Base-by-base conservation (phyloP, 2,797 vertebrate species). In the Sebastes taczanowskii region DNA sequence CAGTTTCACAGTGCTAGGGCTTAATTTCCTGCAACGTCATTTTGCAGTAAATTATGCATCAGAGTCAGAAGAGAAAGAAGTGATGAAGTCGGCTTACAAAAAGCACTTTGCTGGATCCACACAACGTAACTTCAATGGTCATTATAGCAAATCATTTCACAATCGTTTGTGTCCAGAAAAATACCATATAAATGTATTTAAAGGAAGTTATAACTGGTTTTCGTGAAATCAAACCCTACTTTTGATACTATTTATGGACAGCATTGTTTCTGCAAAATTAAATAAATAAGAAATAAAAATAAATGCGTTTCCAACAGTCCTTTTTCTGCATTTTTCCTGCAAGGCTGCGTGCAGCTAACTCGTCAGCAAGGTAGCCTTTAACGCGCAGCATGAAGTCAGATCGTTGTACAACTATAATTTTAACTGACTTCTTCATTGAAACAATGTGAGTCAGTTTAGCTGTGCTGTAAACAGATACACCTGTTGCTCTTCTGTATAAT, bases 31-130 rank as follows among this genome's bases (percentile, higher is more conserved):
- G 72, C 22, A 71, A 77, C 77, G 69, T 59, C 52, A 71, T 72
- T 80, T 71, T 53, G 46, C 23, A 42, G 67, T 81, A 82, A 86
- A 88, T 89, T 79, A 88, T 77, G 74, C 72, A 84, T 61, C 46
- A 62, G 42, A n/a, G 49, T 53, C 20, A n/a, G 49, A 53, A 53
- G 49, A 53, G 49, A 49, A 71, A 71, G 49, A 64, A 49, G 34
- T 30, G 71, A 63, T 77, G 14, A 75, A 75, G 82, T 34, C 46
- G 29, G 2, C 38, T 77, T 9, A 49, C 6, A 46, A 64, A 72
- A 78, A 67, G 59, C 67, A 65, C 53, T 27, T 20, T 6, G 10
- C 49, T 75, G 49, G 56, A 81, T 82, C 63, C 56, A 66, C 32
- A 73, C 20, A 71, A 38, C n/a, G 70, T 11, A 69, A 59, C 25